Evolutionary conservation across 2,888 invertebrate genomes (phyloP), one percentile per base, ranked within the genome.

Genomic region (Morpho deidamia): DNA sequence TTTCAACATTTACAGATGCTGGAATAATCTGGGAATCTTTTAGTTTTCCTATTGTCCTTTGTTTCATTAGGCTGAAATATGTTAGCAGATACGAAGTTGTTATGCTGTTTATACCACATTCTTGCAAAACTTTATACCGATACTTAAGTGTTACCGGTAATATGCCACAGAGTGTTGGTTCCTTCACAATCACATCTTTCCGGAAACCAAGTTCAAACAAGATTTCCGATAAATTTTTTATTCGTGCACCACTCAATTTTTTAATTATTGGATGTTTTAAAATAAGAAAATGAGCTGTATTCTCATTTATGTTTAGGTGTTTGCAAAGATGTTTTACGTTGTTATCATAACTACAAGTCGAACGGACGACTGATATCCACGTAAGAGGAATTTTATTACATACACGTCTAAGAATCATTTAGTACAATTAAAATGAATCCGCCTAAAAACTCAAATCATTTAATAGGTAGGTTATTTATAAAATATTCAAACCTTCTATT

Each of bases 61-160:
- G 71, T 65, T 74, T 85, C 5, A 87, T 57, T 53, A 86, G 53
- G 43, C 69, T 59, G 37, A 89, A 70, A 66, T 84, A 87, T 52
- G 74, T 65, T 41, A 72, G 48, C 54, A 89, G 44, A 59, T 72
- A 59, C 4, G 55, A 49, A 11, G 76, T 63, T 1, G 72, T 60
- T 45, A 89, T 60, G 37, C 74, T 64, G 52, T 62, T 51, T 38
- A 89, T 60, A 7, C 88, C 89, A 74, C 88, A 87, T 76, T 90
- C 90, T 51, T 71, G 52, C 42, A 90, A 68, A n/a, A 88, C 82
- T 68, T 70, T 70, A 53, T 70, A 74, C 39, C 89, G 71, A 63
- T 74, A 80, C 65, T 73, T 81, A 42, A 90, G 59, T 32, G 87
- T 89, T 5, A 81, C 56, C 14, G 89, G 88, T 48, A 81, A 61